A percentile compares a stretch with the other conserved stretches of the same genome.
These are phyloP conservation scores for Alces alces DNA, from an alignment of 2,113 vertebrate genomes.

Conservation along the genomic window DNA sequence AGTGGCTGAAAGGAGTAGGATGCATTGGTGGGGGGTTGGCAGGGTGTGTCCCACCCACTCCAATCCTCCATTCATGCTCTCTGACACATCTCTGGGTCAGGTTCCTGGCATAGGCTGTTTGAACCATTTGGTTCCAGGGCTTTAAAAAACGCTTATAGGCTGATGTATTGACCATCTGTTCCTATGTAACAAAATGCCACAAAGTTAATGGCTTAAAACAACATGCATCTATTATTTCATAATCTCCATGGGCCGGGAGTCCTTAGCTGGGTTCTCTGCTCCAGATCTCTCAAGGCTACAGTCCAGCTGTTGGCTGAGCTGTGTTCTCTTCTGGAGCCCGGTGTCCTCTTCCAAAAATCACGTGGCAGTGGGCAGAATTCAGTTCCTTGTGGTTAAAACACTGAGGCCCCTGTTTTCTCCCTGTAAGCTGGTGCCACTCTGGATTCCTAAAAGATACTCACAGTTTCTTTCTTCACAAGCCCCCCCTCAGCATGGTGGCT, in stretches of 20 bases:
- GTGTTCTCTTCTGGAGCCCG: background rate
- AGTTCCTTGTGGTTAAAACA: background rate
- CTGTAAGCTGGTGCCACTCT: background rate
- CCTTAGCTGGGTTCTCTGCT: background rate
- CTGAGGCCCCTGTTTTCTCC: background rate
- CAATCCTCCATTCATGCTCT: background rate
- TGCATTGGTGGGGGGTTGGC: background rate
- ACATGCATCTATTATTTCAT: background rate
- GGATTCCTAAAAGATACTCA: background rate
- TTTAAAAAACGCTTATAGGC: background rate
- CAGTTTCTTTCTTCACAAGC: background rate
- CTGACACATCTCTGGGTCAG: background rate
- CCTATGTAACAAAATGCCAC: background rate
- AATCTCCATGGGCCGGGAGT: background rate
- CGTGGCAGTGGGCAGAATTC: background rate
- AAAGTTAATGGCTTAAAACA: background rate
- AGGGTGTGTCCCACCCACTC: background rate
- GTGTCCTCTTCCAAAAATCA: background rate
- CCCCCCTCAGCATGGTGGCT: background rate
- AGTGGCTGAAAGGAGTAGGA: conserved; percentile 31
- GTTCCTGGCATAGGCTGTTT: background rate
- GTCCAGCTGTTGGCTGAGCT: background rate
- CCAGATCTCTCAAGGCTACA: background rate
- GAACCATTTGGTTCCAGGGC: background rate
- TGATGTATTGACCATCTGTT: background rate